Conservation (phyloP, 2,888 invertebrate species). For the Ochlodes sylvanus region DNA sequence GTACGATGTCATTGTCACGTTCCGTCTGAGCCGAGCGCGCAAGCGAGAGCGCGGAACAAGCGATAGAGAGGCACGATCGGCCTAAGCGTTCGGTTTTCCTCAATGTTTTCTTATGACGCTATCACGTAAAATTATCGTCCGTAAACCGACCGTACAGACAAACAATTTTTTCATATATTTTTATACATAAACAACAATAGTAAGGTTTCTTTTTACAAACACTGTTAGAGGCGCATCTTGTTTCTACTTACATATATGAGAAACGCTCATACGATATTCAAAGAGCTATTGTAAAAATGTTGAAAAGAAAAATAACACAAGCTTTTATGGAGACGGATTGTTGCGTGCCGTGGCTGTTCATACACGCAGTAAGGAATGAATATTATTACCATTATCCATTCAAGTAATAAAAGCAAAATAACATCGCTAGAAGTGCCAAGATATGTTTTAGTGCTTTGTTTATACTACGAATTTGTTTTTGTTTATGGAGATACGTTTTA, state of each 20-base stretch:
- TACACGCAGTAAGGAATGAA: slow-evolving; percentile 22
- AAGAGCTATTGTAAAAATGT: slow-evolving; percentile 25
- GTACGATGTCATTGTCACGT: no score
- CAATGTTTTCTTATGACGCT: no score
- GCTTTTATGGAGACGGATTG: slow-evolving; percentile 20
- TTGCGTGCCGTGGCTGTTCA: slow-evolving; percentile 16
- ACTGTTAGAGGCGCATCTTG: not conserved
- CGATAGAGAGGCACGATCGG: no score
- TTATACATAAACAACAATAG: no score
- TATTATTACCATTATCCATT: slow-evolving; percentile 24
- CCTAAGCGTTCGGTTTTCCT: no score
- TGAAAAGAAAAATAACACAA: not conserved
- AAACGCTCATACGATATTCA: not conserved
- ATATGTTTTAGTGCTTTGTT: slow-evolving; percentile 9
- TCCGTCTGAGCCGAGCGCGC: no score
- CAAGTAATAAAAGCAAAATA: slow-evolving; percentile 19
- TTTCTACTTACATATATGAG: not conserved
- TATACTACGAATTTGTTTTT: not conserved
- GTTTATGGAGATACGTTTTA: not conserved
- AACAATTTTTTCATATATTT: no score
- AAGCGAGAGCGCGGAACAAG: no score
- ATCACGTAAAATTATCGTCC: no score
- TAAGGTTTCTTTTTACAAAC: no score
- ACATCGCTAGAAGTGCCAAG: slow-evolving; percentile 14
- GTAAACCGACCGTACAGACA: no score